Evolutionary conservation across 2,888 invertebrate genomes (phyloP), one percentile per base, ranked within the genome.

Genomic region (Aphrophora alni): DNA sequence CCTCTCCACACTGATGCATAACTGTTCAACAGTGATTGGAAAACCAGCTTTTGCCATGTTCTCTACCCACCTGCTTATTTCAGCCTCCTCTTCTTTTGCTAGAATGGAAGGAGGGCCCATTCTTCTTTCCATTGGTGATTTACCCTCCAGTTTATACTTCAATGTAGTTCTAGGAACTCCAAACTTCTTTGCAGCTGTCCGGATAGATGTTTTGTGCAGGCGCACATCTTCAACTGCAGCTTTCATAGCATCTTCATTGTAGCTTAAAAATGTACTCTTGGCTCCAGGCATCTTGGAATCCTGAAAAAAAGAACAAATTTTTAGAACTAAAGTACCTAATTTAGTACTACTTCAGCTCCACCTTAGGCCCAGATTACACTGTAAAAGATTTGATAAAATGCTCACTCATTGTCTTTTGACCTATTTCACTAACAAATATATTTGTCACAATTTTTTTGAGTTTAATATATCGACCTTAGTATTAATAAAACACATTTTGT

Each of bases 201-300:
- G 76, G 59, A 44, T 76, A 25, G 76, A 24, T 25, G 25, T 76
- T 76, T 76, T 76, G 76, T 76, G 76, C 38, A 76, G 59, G 17
- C 68, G 76, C n/a, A 76, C 76, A 76, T 76, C 76, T 38, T 74
- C 75, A 76, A 76, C 38, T 76, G 76, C 76, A 76, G 76, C 68
- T 76, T 25, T 76, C 76, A 76, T 59, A 33, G 24, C 44, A 44
- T 51, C 59, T 76, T 76, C 76, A 51, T 25, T 59, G 59, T 76
- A 76, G 27, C 27, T 76, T 25, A 76, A 38, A 76, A 76, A 76
- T 59, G 76, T 33, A 26, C 25, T 38, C 38, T 76, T 76, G 26
- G 25, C 26, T 76, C 51, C 76, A 51, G 76, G 76, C 76, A 76
- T 76, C 38, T 76, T 76, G 26, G 27, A 71, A 71, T 71, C 27